Percentiles rank a stretch among this genome's conserved stretches.
Evolutionary conservation across 2,888 invertebrate genomes (phyloP).

Genomic region (Acronicta psi): DNA sequence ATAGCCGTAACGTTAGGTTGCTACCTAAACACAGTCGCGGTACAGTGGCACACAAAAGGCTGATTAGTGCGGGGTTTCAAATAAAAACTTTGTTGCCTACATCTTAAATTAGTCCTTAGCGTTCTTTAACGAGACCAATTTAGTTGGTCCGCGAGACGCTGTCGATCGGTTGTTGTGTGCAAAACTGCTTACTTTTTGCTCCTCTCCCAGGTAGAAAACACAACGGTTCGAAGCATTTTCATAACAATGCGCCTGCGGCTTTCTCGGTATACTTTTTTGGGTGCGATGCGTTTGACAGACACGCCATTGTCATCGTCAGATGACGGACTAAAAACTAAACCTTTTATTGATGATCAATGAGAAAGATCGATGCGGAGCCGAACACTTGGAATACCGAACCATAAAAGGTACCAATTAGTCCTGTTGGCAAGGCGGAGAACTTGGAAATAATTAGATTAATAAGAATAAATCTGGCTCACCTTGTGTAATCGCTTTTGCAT

Average conservation of each 20-base stretch:
- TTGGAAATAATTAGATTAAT: constrained; percentile 57
- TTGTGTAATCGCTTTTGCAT: constrained; percentile 98
- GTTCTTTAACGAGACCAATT: constrained; percentile 83
- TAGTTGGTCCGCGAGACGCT: constrained; percentile 76
- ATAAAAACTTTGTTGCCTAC: constrained; percentile 79
- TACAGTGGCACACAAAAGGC: constrained; percentile 59
- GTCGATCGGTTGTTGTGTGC: constrained; percentile 80
- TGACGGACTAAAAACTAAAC: constrained; percentile 82
- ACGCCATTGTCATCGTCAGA: constrained; percentile 87
- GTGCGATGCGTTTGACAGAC: constrained; percentile 83
- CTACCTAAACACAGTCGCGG: constrained; percentile 55
- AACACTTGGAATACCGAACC: constrained; percentile 70
- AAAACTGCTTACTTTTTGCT: constrained; percentile 83
- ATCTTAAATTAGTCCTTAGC: constrained; percentile 83
- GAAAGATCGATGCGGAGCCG: constrained; percentile 73
- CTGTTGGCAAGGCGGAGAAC: constrained; percentile 54
- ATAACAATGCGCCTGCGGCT: constrained; percentile 87
- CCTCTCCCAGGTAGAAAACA: constrained; percentile 83
- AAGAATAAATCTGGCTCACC: constrained; percentile 89
- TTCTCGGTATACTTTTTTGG: constrained; percentile 84
- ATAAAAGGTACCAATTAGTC: constrained; percentile 77
- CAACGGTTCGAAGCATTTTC: constrained; percentile 85
- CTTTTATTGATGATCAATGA: constrained; percentile 82
- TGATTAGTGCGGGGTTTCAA: constrained; percentile 62
- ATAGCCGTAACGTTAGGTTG: constrained; percentile 55